Base-by-base conservation (phyloP, 2,113 vertebrate genomes). In the Callipepla californica region DNA sequence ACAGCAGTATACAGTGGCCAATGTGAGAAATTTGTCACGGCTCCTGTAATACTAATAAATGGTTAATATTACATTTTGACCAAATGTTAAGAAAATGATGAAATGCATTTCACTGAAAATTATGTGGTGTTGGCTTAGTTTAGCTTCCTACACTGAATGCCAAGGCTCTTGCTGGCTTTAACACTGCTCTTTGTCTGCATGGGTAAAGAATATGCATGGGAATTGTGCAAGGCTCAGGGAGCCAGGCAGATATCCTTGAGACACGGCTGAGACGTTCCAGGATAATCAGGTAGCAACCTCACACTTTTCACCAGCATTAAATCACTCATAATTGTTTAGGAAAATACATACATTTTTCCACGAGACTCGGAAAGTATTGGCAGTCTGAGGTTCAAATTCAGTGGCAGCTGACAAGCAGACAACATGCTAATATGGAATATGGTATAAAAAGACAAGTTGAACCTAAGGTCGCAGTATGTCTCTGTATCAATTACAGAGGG, bases 51-150 rank as follows among this genome's bases (percentile, higher is more conserved):
- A 32, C 45, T 68, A 80, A 61, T n/a, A 84, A 94, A 68, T 68
- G 78, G 74, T 48, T 89, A 91, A 63, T 40, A 59, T 30, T 90
- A 48, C 3, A 13, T 89, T 91, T 94, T 92, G 55, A 96, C 53
- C 50, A 68, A 80, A 76, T 57, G 63, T 59, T 59, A 85, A 84
- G 68, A 58, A 85, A 86, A 88, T 32, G 51, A 81, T 62, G 70
- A 84, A 94, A 82, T 12, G 32, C 1, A 48, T 66, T 79, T 90
- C 55, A 82, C 73, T 58, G 67, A 69, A 87, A 94, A 81, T 53
- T 51, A 66, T 11, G 38, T 32, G n/a, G 40, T 36, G 8, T 76
- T 83, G 57, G 34, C 69, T 95, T 30, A 92, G 57, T 47, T 92
- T 79, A 82, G 40, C n/a, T 86, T 48, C 50, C 16, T 18, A 68